phyloP scores from a whole-genome alignment of 2,888 invertebrate species.

The Platerodrilus igneus region DNA sequence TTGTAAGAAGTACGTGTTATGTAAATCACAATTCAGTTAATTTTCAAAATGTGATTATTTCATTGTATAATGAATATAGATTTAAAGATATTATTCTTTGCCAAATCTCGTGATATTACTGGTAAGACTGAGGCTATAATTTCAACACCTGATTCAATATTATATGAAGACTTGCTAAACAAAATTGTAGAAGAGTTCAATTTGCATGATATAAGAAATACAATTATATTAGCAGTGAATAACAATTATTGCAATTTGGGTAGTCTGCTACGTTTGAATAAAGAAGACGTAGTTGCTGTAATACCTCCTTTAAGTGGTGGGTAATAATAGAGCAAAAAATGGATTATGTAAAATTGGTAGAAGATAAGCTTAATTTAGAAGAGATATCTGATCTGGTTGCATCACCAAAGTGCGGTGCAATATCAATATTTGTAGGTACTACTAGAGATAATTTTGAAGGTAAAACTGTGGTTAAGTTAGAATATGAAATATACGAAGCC shows the following conservation, averaged over 20 bases:
- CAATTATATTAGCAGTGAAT: conserved; percentile 77
- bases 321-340: conserved; percentile 53
- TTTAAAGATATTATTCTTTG: conserved; percentile 81
- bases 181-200: conserved; percentile 59
- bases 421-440: conserved; percentile 85
- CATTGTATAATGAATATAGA: conserved; percentile 52
- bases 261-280: conserved; percentile 51
- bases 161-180: conserved; percentile 57
- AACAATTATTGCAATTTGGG: conserved; percentile 66
- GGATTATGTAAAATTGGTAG: conserved; percentile 66
- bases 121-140: conserved; percentile 58
- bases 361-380: conserved; percentile 63
- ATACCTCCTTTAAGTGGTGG: conserved; percentile 96
- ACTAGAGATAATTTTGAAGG: conserved; percentile 80
- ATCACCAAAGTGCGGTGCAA: conserved; percentile 77
- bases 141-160: conserved; percentile 51
- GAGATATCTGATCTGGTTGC: conserved; percentile 62
- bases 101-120: conserved; percentile 79
- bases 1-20: too few relatives aligned
- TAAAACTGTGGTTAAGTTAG: conserved; percentile 77
- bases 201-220: conserved; percentile 63
- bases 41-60: too few relatives aligned
- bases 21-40: too few relatives aligned
- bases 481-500: conserved; percentile 89
- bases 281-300: conserved; percentile 80